Percentiles rank a stretch among this genome's conserved stretches.
These are phyloP conservation scores for Mystacornis crossleyi DNA, from an alignment of 2,113 vertebrate species.

Conservation along the genomic window DNA sequence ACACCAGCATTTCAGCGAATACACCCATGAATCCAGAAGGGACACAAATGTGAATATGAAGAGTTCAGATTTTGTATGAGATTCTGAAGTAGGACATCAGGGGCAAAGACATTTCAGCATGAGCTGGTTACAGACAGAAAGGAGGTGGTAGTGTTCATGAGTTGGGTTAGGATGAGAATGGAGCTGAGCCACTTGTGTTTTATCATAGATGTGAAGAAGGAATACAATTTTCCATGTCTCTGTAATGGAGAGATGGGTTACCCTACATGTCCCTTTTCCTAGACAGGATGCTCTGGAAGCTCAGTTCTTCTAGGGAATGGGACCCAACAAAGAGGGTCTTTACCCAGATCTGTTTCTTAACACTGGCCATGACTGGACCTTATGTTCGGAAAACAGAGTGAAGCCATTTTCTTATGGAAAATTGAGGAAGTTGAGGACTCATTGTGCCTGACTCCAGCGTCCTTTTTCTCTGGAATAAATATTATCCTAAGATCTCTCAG, in stretches of 20 bases:
- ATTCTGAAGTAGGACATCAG: not conserved
- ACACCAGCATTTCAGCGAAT: not conserved
- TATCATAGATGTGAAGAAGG: not conserved
- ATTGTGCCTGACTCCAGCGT: not conserved
- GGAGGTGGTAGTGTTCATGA: fast-evolving
- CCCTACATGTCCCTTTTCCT: not conserved
- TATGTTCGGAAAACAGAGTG: not conserved
- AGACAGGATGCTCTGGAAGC: not conserved
- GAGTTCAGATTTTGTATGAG: not conserved
- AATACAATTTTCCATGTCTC: not conserved
- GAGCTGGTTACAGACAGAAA: not conserved
- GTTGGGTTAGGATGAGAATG: not conserved
- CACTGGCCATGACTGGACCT: not conserved
- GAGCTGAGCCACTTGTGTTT: not conserved
- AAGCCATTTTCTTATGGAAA: not conserved
- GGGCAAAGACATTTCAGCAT: not conserved
- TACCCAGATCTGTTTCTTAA: not conserved
- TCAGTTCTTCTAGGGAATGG: not conserved
- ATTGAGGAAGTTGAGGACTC: not conserved
- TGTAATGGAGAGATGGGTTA: not conserved
- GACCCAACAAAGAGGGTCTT: not conserved
- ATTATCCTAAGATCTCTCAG: not conserved
- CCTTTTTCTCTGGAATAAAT: not conserved
- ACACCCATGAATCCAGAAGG: not conserved
- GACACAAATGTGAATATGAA: not conserved